Evolutionary conservation across 1,140 invertebrate genomes (phyloP).

Genomic region (Notospermus geniculatus): DNA sequence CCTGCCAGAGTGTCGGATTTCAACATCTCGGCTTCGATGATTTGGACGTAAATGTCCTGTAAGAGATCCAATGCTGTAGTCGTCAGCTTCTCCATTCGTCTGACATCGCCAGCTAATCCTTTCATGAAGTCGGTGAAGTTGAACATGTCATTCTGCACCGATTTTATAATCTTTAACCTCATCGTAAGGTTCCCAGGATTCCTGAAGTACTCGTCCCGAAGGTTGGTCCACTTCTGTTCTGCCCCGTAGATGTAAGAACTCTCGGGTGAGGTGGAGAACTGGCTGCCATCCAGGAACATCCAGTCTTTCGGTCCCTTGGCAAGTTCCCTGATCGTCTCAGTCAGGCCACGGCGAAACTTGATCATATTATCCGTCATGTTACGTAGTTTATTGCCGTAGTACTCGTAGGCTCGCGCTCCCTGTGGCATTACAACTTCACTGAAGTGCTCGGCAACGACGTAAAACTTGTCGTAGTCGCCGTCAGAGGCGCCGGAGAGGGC

Average conservation of each 20-base stretch:
- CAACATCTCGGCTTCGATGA: neutral
- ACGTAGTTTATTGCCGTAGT: neutral
- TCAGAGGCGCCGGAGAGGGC: neutral
- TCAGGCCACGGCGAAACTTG: neutral
- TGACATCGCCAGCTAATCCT: neutral
- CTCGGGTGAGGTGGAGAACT: too few relatives aligned
- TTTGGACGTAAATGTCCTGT: neutral
- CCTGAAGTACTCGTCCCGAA: neutral
- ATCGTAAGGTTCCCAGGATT: neutral
- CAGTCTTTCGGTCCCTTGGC: neutral
- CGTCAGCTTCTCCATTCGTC: neutral
- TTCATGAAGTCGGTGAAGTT: slow-evolving; percentile 1
- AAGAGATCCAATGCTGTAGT: neutral
- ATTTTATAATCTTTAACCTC: neutral
- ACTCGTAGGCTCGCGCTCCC: neutral
- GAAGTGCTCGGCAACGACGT: slow-evolving; percentile 2
- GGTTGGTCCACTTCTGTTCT: slow-evolving; percentile 3
- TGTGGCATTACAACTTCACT: neutral
- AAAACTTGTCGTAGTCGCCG: neutral
- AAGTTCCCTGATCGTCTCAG: neutral
- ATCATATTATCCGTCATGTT: neutral
- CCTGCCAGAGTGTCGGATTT: neutral
- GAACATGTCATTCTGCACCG: slow-evolving; percentile 1
- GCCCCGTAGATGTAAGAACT: neutral
- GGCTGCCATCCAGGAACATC: neutral